Evolutionary conservation across 2,888 invertebrate genomes (phyloP).

Genomic region (Andrena trimmerana): DNA sequence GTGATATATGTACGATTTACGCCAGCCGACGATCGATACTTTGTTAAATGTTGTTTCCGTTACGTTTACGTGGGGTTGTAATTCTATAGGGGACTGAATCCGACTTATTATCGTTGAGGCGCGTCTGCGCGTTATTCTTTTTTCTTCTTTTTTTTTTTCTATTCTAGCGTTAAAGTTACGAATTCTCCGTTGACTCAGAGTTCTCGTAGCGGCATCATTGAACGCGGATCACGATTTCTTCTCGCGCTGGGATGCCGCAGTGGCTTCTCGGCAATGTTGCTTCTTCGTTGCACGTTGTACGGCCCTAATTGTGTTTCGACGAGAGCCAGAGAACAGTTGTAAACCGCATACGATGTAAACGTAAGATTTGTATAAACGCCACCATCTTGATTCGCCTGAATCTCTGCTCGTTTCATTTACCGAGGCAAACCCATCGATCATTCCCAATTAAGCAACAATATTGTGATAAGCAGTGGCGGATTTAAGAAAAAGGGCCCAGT

Average conservation of each 20-base stretch:
- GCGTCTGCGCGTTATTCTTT: background rate
- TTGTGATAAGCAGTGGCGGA: background rate
- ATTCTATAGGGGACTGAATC: slow-evolving; percentile 12
- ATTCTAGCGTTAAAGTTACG: background rate
- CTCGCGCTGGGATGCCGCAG: background rate
- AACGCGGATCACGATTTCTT: background rate
- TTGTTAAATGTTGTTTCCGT: slow-evolving; percentile 49
- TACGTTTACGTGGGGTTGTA: slow-evolving; percentile 39
- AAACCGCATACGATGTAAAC: slow-evolving; percentile 3
- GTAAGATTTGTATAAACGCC: slow-evolving; percentile 52
- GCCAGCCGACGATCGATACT: slow-evolving; percentile 24
- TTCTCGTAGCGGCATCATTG: too few species aligned
- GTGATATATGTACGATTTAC: background rate
- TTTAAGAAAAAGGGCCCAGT: too few species aligned
- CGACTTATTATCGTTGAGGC: slow-evolving; percentile 24
- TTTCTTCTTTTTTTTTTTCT: background rate
- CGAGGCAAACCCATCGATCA: background rate
- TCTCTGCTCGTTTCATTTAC: background rate
- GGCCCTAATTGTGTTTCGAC: background rate
- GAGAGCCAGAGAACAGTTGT: slow-evolving; percentile 2
- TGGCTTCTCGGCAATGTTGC: background rate
- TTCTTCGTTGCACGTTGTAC: background rate
- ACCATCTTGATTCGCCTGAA: slow-evolving; percentile 18
- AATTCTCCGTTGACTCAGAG: background rate
- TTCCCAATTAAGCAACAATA: background rate